Percentiles rank a stretch among this genome's conserved stretches.
Evolutionary conservation across 2,888 invertebrate species (phyloP).

Genomic region (Seira musarum): DNA sequence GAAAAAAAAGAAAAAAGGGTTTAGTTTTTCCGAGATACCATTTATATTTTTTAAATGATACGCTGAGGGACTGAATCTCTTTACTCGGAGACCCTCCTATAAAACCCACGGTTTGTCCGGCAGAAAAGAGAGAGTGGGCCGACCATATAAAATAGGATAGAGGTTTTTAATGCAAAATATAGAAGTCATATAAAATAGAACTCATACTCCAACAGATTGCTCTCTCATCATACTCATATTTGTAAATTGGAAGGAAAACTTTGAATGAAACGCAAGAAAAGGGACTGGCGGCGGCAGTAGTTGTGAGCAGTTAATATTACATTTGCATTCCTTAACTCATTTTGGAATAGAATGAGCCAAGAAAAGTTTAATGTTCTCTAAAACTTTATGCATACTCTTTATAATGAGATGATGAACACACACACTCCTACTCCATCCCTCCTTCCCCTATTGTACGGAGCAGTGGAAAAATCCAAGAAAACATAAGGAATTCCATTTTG

Average conservation of each 20-base stretch:
- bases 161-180: background rate
- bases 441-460: background rate
- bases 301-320: conserved; percentile 56
- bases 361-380: conserved; percentile 58
- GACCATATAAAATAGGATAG: background rate
- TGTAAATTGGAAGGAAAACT: conserved; percentile 21
- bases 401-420: conserved; percentile 58
- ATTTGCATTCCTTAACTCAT: conserved; percentile 59
- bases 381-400: conserved; percentile 56
- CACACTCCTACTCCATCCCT: conserved; percentile 1
- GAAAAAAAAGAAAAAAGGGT: background rate
- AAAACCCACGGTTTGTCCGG: background rate
- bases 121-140: conserved; percentile 1
- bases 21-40: background rate
- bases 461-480: background rate
- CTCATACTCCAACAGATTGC: conserved; percentile 14
- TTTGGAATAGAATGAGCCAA: conserved; percentile 58
- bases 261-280: background rate
- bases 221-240: conserved; percentile 35
- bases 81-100: background rate
- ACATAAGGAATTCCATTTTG: conserved; percentile 56
- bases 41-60: conserved; percentile 39
- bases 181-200: background rate
- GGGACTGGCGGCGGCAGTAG: conserved; percentile 1
- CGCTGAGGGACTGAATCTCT: conserved; percentile 40